Evolutionary conservation across 53 echinoderm and acorn worm genomes (phyloP).

Genomic region (Actinopyga echinites): DNA sequence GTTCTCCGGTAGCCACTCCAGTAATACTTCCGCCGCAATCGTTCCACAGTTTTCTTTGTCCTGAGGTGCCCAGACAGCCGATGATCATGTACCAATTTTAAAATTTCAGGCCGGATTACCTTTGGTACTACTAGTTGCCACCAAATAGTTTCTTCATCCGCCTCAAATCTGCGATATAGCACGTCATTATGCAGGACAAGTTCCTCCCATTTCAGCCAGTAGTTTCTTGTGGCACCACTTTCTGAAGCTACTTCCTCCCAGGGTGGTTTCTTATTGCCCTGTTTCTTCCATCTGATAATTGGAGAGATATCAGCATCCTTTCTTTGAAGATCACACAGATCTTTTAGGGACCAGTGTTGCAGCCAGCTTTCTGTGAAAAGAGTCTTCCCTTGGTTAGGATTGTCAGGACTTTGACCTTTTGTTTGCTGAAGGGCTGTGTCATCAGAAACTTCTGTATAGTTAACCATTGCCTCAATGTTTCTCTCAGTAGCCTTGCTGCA

Average conservation of each 20-base stretch:
- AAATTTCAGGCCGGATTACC: not conserved
- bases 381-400: not conserved
- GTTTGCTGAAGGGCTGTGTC: not conserved
- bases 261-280: not conserved
- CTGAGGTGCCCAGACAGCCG: conserved; percentile 32
- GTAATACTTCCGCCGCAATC: conserved; percentile 11
- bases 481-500: no score
- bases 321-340: not conserved
- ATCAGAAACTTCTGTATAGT: not conserved
- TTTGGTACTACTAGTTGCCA: conserved; percentile 42
- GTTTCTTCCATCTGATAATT: not conserved
- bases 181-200: conserved; percentile 8
- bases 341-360: not conserved
- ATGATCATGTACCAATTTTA: not conserved
- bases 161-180: conserved; percentile 29
- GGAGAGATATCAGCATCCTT: not conserved
- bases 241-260: not conserved
- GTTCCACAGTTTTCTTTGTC: conserved; percentile 6
- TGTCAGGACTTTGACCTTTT: not conserved
- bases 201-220: conserved; percentile 56
- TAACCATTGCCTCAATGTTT: no score
- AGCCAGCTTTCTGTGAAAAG: not conserved
- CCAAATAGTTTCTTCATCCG: conserved; percentile 1
- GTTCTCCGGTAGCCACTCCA: conserved; percentile 27
- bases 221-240: not conserved